Evolutionary conservation across 2,888 invertebrate species (phyloP).

Genomic region (Ophion slaviceki): DNA sequence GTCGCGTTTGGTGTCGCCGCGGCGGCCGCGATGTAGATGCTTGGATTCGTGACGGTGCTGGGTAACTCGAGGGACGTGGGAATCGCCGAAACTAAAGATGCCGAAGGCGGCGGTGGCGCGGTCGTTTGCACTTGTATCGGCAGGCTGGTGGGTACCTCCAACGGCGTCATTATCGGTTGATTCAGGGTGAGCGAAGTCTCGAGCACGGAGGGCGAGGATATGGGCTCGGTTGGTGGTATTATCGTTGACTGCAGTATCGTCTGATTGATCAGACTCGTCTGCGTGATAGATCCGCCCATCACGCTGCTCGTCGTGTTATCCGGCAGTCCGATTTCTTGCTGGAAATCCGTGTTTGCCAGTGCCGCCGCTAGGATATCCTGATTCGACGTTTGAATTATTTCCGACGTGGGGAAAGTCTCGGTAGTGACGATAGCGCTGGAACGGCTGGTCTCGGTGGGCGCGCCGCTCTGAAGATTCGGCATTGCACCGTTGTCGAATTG

Average conservation of each 20-base stretch:
- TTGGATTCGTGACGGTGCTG: constrained; percentile 91
- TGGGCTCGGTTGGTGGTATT: constrained; percentile 85
- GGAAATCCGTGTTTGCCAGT: constrained; percentile 90
- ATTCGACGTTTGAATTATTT: constrained; percentile 81
- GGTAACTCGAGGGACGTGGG: constrained; percentile 90
- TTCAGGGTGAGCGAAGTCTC: constrained; percentile 91
- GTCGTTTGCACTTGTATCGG: constrained; percentile 81
- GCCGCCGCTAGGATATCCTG: constrained; percentile 91
- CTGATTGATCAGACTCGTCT: constrained; percentile 86
- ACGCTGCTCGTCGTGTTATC: constrained; percentile 81
- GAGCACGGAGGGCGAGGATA: constrained; percentile 87
- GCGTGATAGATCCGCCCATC: constrained; percentile 83
- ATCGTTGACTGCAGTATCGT: constrained; percentile 85
- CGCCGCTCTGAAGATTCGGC: constrained; percentile 71
- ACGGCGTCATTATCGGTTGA: constrained; percentile 93
- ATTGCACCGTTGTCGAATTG: constrained; percentile 84
- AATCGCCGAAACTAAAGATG: constrained; percentile 83
- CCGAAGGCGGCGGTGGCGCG: constrained; percentile 72
- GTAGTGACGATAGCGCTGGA: constrained; percentile 65
- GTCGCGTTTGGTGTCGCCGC: not conserved
- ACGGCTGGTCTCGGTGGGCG: constrained; percentile 81
- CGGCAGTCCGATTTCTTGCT: constrained; percentile 83
- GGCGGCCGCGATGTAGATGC: constrained; percentile 83
- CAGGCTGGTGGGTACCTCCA: constrained; percentile 88
- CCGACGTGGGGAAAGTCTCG: constrained; percentile 73